Base-by-base conservation (phyloP, 2,888 invertebrate genomes). In the Apamea sordens region DNA sequence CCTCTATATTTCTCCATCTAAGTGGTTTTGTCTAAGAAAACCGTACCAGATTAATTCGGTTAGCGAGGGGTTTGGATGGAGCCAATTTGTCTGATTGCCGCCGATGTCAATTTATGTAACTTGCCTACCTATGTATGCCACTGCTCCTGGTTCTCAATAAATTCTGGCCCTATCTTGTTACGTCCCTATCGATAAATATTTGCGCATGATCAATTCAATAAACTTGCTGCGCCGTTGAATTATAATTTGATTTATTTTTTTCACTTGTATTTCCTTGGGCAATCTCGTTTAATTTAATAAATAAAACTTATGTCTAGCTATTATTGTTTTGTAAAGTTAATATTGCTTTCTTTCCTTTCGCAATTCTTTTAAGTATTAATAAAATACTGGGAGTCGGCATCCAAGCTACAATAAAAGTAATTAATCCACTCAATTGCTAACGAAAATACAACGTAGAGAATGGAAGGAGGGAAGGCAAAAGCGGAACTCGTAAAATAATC, bases 51-150 rank as follows among this genome's bases (percentile, higher is more conserved):
- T 96, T 96, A 97, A 97, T 97, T 96, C 94, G 92, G 94, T 94
- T 93, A 93, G 86, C 76, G 88, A 95, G 96, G 96, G 96, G 95
- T 91, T 93, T 93, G 93, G 95, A 93, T 92, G 94, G 95, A 97
- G 95, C 95, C 97, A 97, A 97, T 97, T 97, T 97, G 97, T 97
- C 97, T 97, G 97, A 97, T 97, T 97, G 97, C 96, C 94, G 93
- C 95, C 95, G 90, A 94, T 96, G 93, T 95, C 94, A 94, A 95
- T 95, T 94, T 95, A 94, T 95, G 93, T 95, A 94, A 93, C 92
- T 92, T 92, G 93, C 93, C 95, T 95, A 94, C 93, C 95, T 95
- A 95, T 95, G 94, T 95, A 94, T 93, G 91, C 91, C 75, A 91
- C 91, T 93, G 91, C 91, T 90, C 89, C 93, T 94, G 93, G 94